A percentile compares a stretch with the other conserved stretches of the same genome.
These are phyloP conservation scores for Phortica magna DNA, from an alignment of 2,888 invertebrate species.

Conservation along the genomic window DNA sequence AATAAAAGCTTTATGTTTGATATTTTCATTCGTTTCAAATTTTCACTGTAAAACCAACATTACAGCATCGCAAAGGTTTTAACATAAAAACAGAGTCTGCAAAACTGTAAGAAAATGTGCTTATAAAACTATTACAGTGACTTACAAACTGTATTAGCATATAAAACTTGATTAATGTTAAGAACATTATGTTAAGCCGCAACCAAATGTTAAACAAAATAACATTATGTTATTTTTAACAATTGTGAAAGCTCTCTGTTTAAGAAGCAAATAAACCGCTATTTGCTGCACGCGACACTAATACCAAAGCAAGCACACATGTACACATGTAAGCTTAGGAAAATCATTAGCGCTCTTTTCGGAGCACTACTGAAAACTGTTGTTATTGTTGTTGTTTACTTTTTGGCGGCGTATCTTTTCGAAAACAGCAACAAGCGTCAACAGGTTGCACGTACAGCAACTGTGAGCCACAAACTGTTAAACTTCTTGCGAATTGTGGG, in stretches of 20 bases:
- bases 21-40: too few species aligned
- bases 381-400: constrained; percentile 54
- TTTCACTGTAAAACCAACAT: too few species aligned
- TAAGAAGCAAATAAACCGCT: background rate
- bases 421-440: constrained; percentile 50
- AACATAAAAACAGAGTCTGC: background rate
- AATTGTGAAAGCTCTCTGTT: background rate
- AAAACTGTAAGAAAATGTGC: background rate
- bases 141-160: background rate
- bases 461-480: background rate
- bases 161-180: background rate
- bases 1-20: too few species aligned
- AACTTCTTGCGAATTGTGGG: background rate
- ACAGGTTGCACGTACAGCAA: constrained; percentile 62
- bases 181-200: background rate
- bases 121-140: background rate
- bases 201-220: background rate
- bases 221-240: too few species aligned
- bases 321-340: background rate
- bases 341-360: constrained; percentile 37
- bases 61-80: background rate
- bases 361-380: constrained; percentile 38
- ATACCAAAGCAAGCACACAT: background rate
- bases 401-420: constrained; percentile 53
- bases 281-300: background rate